A percentile compares a stretch with the other conserved stretches of the same genome.
phyloP scores from a whole-genome alignment of 2,888 invertebrate species.

The Autographa gamma region DNA sequence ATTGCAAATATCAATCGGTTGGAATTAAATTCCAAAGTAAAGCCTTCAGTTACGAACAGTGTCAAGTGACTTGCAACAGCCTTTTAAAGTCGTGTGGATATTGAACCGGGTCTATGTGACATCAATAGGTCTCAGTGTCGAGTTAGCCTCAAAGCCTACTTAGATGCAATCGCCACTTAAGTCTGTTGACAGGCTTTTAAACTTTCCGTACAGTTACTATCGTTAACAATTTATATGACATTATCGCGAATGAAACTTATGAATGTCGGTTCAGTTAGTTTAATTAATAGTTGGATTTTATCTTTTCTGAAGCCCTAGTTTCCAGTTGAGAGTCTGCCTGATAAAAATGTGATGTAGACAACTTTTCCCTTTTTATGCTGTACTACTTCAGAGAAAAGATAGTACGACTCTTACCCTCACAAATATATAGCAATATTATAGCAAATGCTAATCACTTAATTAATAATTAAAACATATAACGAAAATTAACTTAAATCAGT shows the following conservation, averaged over 20 bases:
- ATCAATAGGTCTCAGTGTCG: background rate
- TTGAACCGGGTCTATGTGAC: background rate
- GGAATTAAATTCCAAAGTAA: too few species aligned
- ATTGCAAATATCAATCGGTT: too few species aligned
- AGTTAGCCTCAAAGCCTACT: background rate
- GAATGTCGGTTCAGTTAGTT: background rate
- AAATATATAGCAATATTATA: too few species aligned
- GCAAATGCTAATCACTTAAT: background rate
- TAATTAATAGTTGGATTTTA: background rate
- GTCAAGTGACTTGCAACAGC: background rate
- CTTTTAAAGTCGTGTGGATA: background rate
- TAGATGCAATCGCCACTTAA: constrained; percentile 2
- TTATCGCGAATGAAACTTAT: background rate
- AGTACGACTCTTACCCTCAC: too few species aligned
- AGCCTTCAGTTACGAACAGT: background rate
- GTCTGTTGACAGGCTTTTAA: background rate
- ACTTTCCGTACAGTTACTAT: background rate
- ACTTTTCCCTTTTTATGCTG: too few species aligned
- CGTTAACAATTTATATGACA: background rate
- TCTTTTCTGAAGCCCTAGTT: background rate
- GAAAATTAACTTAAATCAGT: background rate
- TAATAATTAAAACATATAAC: too few species aligned
- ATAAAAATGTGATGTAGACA: too few species aligned
- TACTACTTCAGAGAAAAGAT: too few species aligned
- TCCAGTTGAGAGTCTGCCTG: too few species aligned